phyloP scores from a whole-genome alignment of 2,797 vertebrate species.

The Ceryle rudis region DNA sequence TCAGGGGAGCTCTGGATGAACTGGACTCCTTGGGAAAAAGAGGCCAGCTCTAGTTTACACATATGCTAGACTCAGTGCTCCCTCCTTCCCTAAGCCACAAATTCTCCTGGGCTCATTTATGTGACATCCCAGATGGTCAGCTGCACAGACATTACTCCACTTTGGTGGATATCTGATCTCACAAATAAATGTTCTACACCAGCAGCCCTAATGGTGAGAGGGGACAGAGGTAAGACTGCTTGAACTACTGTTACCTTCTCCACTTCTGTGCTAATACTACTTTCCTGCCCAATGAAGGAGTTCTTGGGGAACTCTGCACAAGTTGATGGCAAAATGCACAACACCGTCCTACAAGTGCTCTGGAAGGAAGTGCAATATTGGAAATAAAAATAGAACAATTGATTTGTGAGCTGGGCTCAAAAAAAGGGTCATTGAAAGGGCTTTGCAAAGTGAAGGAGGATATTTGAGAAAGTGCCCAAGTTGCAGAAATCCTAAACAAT shows the following conservation, averaged over 20 bases:
- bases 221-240: background rate
- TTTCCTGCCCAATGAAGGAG: background rate
- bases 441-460: background rate
- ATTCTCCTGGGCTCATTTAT: background rate
- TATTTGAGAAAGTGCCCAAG: background rate
- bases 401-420: background rate
- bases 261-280: background rate
- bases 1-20: background rate
- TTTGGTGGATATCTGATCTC: background rate
- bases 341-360: fast-evolving
- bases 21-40: background rate
- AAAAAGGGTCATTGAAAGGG: conserved; percentile 18
- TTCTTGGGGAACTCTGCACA: background rate
- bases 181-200: background rate
- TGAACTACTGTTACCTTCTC: background rate
- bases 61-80: background rate
- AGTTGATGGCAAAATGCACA: background rate
- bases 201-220: background rate
- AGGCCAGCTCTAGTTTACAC: background rate
- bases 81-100: background rate
- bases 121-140: background rate
- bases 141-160: background rate
- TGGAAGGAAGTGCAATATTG: conserved; percentile 19
- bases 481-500: conserved; percentile 32
- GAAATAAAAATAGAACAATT: conserved; percentile 52